Conservation (phyloP, 2,113 vertebrate species). For the Isurus oxyrinchus region DNA sequence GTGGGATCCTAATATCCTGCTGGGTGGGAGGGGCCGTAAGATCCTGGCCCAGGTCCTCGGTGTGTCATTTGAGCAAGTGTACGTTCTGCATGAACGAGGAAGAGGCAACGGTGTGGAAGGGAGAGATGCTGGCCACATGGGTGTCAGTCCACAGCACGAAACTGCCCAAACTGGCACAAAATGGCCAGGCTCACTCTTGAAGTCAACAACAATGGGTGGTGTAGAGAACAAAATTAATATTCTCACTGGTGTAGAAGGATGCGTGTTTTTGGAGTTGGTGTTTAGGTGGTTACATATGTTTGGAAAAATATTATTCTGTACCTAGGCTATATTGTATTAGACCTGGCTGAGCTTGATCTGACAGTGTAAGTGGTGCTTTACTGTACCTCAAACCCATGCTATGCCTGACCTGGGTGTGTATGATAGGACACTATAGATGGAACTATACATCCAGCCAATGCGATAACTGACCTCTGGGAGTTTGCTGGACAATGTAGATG, state of each 20-base stretch:
- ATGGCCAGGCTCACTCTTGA: neutral
- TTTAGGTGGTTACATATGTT: too few species aligned
- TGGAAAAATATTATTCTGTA: too few species aligned
- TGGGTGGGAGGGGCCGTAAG: too few species aligned
- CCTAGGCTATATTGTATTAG: neutral
- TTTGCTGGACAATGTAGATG: too few species aligned
- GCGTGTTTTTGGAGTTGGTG: too few species aligned
- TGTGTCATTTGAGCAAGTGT: neutral
- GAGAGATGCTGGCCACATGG: too few species aligned
- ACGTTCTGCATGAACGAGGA: neutral
- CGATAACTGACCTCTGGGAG: neutral
- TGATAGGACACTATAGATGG: too few species aligned
- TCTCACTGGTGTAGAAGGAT: neutral
- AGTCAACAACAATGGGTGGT: neutral
- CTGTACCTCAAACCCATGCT: too few species aligned
- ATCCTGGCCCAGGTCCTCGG: neutral
- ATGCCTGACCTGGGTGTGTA: too few species aligned
- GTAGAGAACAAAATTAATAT: neutral
- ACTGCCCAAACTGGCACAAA: neutral
- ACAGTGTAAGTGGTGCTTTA: too few species aligned
- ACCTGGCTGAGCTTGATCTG: neutral
- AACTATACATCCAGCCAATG: too few species aligned
- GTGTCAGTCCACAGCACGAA: neutral
- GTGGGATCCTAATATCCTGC: too few species aligned
- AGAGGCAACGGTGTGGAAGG: neutral